Evolutionary conservation across 1,140 invertebrate species (phyloP), one percentile per base, ranked within the genome.

Genomic region (Lasaia peninsularis): DNA sequence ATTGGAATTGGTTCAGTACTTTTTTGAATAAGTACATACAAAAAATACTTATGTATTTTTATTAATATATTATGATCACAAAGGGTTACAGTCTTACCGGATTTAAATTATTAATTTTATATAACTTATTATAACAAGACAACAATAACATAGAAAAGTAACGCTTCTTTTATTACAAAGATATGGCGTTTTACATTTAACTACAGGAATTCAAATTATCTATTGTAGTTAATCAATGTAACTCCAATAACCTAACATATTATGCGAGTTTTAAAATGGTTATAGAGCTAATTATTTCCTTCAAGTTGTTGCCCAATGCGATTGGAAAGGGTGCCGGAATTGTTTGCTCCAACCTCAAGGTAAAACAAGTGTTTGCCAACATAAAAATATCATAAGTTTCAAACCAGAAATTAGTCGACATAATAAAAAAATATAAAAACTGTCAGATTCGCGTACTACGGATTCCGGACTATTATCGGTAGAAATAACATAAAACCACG

Each of bases 271-370:
- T 51, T 24, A 12, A 28, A 24, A 51, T 51, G 14, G 24, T 12
- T 31, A 14, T 51, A 31, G 16, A 40, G 37, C 16, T 52, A 61
- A 49, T 67, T 18, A 60, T 72, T 78, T 75, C 70, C 67, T 74
- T 65, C 62, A 53, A 60, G 56, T 54, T 20, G 61, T 83, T 83
- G 67, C 72, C 52, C 73, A 86, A 86, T 74, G 20, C 50, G 52
- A 80, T 81, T 83, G 69, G 77, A 80, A 83, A 83, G 77, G 81
- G 68, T 70, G 75, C 77, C 78, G 78, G 76, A 78, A 76, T 70
- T 72, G 71, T 73, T 78, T 80, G 80, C 65, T 68, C 67, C 62
- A 53, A 68, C 63, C 64, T 73, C 67, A 60, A 51, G 40, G 33
- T 55, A 40, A 40, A 44, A 55, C n/a, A 21, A n/a, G 14, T 44